phyloP scores from a whole-genome alignment of 37 sponge, comb jelly and placozoan species.

The Chondrosia reniformis region DNA sequence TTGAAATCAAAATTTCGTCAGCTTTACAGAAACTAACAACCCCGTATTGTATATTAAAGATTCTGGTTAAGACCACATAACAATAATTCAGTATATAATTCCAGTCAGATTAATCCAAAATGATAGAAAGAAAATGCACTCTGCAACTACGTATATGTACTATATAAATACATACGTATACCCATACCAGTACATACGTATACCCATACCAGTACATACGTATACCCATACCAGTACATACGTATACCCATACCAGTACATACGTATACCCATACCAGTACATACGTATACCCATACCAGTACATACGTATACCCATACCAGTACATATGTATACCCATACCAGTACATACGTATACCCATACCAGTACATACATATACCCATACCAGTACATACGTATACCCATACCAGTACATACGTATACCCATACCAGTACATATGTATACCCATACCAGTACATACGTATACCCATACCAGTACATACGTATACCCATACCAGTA shows the following conservation, averaged over 20 bases:
- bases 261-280: neutral
- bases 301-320: neutral
- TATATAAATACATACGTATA: neutral
- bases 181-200: neutral
- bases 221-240: neutral
- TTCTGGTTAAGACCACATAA: too few species aligned
- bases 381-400: neutral
- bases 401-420: neutral
- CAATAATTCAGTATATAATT: too few species aligned
- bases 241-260: neutral
- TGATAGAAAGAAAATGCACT: too few species aligned
- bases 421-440: neutral
- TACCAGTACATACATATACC: neutral
- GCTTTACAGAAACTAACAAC: too few species aligned
- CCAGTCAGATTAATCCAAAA: too few species aligned
- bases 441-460: neutral
- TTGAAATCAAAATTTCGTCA: too few species aligned
- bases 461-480: neutral
- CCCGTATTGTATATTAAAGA: too few species aligned
- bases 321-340: neutral
- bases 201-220: neutral
- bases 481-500: neutral
- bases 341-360: neutral
- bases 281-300: neutral
- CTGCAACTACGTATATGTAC: too few species aligned